These are phyloP conservation scores for Drosophila setifemur DNA, from an alignment of 1,140 invertebrate species.

Conservation along the genomic window DNA sequence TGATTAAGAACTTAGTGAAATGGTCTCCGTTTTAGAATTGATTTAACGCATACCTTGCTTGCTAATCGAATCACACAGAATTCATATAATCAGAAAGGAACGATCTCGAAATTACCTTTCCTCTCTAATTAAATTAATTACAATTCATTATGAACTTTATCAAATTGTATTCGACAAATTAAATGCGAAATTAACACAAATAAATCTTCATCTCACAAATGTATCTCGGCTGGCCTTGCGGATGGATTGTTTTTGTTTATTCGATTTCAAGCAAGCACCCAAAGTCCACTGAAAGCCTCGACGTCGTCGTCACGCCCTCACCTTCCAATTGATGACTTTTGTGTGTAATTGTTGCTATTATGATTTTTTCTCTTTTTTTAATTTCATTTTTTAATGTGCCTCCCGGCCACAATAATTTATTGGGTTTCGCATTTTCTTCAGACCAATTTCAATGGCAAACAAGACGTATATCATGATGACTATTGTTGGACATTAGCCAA, in stretches of 20 bases:
- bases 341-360: conserved; percentile 51
- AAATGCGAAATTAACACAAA: conserved; percentile 40
- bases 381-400: conserved; percentile 33
- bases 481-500: conserved; percentile 8
- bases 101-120: background rate
- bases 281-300: conserved; percentile 32
- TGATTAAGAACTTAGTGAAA: conserved; percentile 3
- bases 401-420: conserved; percentile 3
- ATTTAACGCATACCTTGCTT: background rate
- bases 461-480: conserved; percentile 5
- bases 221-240: conserved; percentile 38
- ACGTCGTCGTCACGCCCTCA: conserved; percentile 51
- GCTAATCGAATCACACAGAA: conserved; percentile 5
- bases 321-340: conserved; percentile 47
- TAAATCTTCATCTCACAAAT: conserved; percentile 38
- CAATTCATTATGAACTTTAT: conserved; percentile 24
- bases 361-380: conserved; percentile 36
- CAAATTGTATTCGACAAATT: conserved; percentile 27
- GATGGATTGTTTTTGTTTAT: conserved; percentile 31
- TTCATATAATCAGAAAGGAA: background rate
- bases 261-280: background rate
- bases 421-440: conserved; percentile 25
- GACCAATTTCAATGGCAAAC: conserved; percentile 35
- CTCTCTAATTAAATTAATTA: conserved; percentile 24
- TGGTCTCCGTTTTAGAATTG: background rate